A percentile compares a stretch with the other conserved stretches of the same genome.
These are phyloP conservation scores for Gavia stellata DNA, from an alignment of 2,113 vertebrate genomes.

Conservation along the genomic window DNA sequence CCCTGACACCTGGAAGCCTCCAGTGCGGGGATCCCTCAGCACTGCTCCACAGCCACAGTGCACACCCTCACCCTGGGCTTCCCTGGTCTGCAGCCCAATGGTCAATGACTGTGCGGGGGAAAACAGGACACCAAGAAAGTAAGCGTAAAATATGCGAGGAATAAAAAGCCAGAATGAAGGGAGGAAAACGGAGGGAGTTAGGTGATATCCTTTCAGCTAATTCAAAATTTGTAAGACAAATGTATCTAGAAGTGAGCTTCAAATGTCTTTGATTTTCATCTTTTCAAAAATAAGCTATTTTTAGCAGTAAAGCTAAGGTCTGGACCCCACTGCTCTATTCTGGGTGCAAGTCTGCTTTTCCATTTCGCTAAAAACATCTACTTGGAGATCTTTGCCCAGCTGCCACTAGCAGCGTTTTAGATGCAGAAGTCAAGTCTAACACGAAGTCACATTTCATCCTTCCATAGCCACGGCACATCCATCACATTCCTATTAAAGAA, in stretches of 20 bases:
- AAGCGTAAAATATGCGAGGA: background rate
- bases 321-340: background rate
- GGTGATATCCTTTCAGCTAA: background rate
- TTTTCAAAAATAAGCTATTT: background rate
- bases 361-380: background rate
- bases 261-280: background rate
- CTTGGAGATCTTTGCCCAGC: background rate
- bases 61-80: background rate
- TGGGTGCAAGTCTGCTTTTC: background rate
- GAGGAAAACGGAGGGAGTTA: background rate
- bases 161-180: background rate
- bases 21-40: background rate
- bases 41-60: background rate
- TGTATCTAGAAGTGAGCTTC: background rate
- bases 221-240: background rate
- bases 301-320: background rate
- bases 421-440: background rate
- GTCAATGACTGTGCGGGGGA: background rate
- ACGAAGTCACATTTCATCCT: background rate
- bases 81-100: background rate
- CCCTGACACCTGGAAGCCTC: background rate
- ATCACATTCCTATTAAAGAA: background rate
- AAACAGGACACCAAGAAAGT: background rate
- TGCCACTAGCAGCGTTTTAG: background rate
- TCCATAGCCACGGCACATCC: background rate